Evolutionary conservation across 2,888 invertebrate species (phyloP), one percentile per base, ranked within the genome.

Genomic region (Platycheirus rosarum): DNA sequence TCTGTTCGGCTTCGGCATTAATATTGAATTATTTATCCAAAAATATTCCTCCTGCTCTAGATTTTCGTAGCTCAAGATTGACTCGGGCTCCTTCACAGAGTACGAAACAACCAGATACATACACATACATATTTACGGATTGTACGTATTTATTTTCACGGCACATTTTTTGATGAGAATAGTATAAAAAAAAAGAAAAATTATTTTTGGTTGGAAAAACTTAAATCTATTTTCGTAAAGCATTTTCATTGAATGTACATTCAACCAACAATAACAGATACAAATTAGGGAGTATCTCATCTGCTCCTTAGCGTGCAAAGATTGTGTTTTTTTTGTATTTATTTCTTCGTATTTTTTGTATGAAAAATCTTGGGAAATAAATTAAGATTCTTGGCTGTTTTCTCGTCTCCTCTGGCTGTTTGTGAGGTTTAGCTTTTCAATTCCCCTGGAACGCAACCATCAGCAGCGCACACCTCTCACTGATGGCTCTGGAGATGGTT

Each of bases 251-350:
- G 32, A 62, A 53, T 60, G 82, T 82, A 82, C 77, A 77, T 68
- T 68, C 63, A 77, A 82, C 68, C 63, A 82, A 82, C 77, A 82
- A 73, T 82, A 82, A 82, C 82, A 82, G 82, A 82, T 77, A 73
- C 82, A 82, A 82, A 82, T 82, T 77, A 77, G 82, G 82, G 77
- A 82, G 71, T 73, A 82, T 71, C 68, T 76, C 55, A 60, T 62
- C 60, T 60, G 42, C 62, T 63, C 32, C 48, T 42, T 48, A 35
- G 44, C 44, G 44, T 16, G 32, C 55, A 13, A 48, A 60, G 60
- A 60, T 60, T 44, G 26, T 63, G 37, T 66, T 51, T 55, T 69
- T 14, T 40, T 8, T 65, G 40, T 26, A 6, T 32, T 32, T 23
- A 2, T 23, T 23, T 23, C 23, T 23, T 23, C 6, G 6, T 26